These are phyloP conservation scores for Netelia melanura DNA, from an alignment of 2,888 invertebrate genomes.

Conservation along the genomic window DNA sequence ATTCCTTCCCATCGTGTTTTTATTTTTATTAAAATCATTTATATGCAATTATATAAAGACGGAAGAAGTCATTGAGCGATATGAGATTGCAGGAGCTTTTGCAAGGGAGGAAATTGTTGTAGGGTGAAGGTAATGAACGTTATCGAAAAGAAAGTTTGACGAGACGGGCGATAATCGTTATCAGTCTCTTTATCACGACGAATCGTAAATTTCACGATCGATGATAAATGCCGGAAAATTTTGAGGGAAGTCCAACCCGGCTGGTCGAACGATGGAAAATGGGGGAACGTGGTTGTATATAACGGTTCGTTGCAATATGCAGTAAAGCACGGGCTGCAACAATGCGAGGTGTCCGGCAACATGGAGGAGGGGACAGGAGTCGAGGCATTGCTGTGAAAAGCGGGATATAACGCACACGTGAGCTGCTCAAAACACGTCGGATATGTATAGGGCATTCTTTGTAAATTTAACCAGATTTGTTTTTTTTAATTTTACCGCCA, in stretches of 20 bases:
- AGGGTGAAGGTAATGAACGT: background rate
- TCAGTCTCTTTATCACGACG: background rate
- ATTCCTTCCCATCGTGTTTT: background rate
- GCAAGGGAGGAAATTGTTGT: background rate
- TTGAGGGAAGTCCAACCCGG: background rate
- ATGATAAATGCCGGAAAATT: slow-evolving; percentile 21
- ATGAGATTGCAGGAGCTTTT: background rate
- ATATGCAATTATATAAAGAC: background rate
- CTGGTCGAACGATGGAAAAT: slow-evolving; percentile 45
- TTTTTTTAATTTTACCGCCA: too few relatives aligned
- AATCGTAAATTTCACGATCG: background rate
- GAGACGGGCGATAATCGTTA: slow-evolving; percentile 7
- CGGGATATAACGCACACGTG: slow-evolving; percentile 53
- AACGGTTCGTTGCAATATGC: slow-evolving; percentile 75
- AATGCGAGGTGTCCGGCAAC: slow-evolving; percentile 74
- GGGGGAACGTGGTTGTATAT: background rate
- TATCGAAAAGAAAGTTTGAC: background rate
- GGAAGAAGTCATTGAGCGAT: background rate
- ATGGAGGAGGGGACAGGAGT: slow-evolving; percentile 26
- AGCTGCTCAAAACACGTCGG: slow-evolving; percentile 55
- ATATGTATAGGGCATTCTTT: slow-evolving; percentile 68
- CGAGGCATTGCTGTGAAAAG: slow-evolving; percentile 23
- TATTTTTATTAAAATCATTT: background rate
- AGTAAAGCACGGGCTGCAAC: slow-evolving; percentile 81
- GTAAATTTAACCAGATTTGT: too few relatives aligned